Percentiles rank a stretch among this genome's conserved stretches.
Conservation (phyloP, 2,113 vertebrate genomes). For the Rallus limicola region DNA sequence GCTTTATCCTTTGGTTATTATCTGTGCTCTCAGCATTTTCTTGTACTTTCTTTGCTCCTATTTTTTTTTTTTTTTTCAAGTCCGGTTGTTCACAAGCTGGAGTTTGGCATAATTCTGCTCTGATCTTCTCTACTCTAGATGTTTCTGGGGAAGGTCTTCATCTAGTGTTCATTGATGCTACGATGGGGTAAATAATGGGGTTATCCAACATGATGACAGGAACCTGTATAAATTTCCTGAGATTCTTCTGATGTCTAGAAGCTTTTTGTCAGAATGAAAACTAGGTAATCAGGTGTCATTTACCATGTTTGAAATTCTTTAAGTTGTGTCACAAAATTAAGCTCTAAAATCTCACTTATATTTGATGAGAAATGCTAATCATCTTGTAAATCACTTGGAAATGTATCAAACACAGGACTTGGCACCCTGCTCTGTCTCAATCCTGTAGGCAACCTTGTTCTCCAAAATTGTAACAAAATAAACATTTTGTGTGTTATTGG, state of each 20-base stretch:
- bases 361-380: neutral
- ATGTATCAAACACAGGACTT: neutral
- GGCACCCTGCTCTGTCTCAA: neutral
- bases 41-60: neutral
- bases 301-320: neutral
- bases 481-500: neutral
- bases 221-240: neutral
- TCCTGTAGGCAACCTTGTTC: neutral
- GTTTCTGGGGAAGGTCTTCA: neutral
- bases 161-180: neutral
- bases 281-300: neutral
- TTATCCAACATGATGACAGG: neutral
- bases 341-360: neutral
- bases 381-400: neutral
- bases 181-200: neutral
- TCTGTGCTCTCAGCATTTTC: neutral
- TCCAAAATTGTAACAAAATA: neutral
- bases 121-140: neutral
- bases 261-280: neutral
- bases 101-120: neutral
- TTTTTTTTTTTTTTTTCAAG: neutral
- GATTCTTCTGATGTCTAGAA: neutral
- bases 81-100: neutral
- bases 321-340: neutral
- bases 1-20: neutral